Evolutionary conservation across 2,797 vertebrate species (phyloP).

Genomic region (Lepus oiostolus): DNA sequence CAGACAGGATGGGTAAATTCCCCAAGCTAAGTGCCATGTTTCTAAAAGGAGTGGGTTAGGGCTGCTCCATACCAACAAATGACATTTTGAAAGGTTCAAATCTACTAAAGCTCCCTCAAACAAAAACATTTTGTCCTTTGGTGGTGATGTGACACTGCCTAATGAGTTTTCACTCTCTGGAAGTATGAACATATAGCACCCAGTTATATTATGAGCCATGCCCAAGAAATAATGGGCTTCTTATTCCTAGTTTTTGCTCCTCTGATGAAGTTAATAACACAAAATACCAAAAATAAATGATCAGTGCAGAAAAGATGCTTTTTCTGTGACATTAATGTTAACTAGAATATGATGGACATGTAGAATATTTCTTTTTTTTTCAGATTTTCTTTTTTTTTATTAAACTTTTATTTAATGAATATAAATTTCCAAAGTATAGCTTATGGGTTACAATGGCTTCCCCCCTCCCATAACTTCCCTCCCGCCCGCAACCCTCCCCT

Average conservation of each 20-base stretch:
- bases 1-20: slow-evolving; percentile 31
- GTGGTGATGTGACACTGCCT: neutral
- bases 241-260: neutral
- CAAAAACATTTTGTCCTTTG: slow-evolving; percentile 17
- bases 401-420: too few relatives aligned
- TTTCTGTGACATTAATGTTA: slow-evolving; percentile 20
- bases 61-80: neutral
- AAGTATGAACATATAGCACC: neutral
- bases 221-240: neutral
- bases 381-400: too few relatives aligned
- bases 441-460: too few relatives aligned
- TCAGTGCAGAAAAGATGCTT: slow-evolving; percentile 17
- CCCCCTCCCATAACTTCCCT: too few relatives aligned
- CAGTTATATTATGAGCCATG: neutral
- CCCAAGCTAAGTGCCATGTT: neutral
- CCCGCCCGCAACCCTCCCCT: too few relatives aligned
- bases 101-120: neutral
- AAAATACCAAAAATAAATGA: slow-evolving; percentile 57
- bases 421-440: too few relatives aligned
- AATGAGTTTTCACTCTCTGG: slow-evolving; percentile 28
- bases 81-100: slow-evolving; percentile 54
- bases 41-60: neutral
- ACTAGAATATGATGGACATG: neutral
- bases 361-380: slow-evolving; percentile 47
- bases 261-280: slow-evolving; percentile 33